Evolutionary conservation across 2,888 invertebrate species (phyloP).

Genomic region (Diloba caeruleocephala): DNA sequence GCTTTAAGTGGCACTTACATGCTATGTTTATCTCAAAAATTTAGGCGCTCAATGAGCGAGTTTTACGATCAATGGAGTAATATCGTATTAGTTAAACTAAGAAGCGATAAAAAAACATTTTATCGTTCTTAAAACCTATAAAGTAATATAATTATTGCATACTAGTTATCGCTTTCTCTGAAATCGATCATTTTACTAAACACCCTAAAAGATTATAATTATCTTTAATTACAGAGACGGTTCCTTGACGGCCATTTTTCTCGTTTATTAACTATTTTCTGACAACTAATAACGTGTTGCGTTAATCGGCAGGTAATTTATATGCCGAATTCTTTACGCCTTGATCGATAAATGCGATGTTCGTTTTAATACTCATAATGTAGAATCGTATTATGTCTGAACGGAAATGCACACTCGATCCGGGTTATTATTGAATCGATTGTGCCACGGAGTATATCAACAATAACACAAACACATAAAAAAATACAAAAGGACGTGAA

Average conservation of each 20-base stretch:
- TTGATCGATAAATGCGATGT: conserved; percentile 73
- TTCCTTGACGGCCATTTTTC: conserved; percentile 65
- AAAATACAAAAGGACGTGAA: conserved; percentile 56
- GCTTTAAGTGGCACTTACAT: conserved; percentile 68
- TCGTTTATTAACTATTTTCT: conserved; percentile 67
- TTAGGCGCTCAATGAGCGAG: conserved; percentile 61
- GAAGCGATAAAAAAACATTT: conserved; percentile 73
- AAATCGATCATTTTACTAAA: conserved; percentile 72
- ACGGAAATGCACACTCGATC: conserved; percentile 78
- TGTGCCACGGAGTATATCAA: conserved; percentile 71
- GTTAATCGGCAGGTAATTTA: conserved; percentile 83
- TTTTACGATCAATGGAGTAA: conserved; percentile 66
- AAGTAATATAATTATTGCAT: conserved; percentile 69
- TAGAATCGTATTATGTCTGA: conserved; percentile 48
- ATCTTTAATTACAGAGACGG: conserved; percentile 65
- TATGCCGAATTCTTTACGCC: conserved; percentile 79
- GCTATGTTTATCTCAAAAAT: conserved; percentile 71
- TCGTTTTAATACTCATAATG: conserved; percentile 67
- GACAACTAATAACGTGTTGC: conserved; percentile 77
- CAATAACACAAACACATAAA: conserved; percentile 66
- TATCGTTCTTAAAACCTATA: conserved; percentile 70
- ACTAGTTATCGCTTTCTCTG: conserved; percentile 63
- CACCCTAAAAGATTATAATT: conserved; percentile 66
- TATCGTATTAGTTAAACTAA: conserved; percentile 71
- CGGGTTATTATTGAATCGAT: conserved; percentile 76